These are phyloP conservation scores for Hemibagrus wyckioides DNA, from an alignment of 2,113 vertebrate genomes.

Conservation along the genomic window DNA sequence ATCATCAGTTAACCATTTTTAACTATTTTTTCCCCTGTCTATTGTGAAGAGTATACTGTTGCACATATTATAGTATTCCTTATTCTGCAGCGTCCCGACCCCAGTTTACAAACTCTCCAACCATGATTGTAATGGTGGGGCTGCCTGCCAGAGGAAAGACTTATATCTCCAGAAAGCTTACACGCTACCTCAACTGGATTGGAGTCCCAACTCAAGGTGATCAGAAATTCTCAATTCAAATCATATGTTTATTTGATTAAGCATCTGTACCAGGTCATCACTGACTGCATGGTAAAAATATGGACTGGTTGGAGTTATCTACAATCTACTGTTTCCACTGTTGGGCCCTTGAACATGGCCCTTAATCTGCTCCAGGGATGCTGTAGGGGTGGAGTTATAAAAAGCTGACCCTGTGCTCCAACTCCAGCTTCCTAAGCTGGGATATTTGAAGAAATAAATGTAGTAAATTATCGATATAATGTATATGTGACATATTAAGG, in stretches of 20 bases:
- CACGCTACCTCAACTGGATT: slow-evolving; percentile 92
- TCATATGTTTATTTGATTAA: not conserved
- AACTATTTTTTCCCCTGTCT: not conserved
- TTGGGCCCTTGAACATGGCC: too few species aligned
- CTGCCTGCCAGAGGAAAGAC: slow-evolving; percentile 89
- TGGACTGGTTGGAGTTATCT: not conserved
- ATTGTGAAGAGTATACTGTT: not conserved
- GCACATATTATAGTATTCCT: slow-evolving; percentile 24
- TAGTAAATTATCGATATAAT: too few species aligned
- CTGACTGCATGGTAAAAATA: not conserved
- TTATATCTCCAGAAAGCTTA: slow-evolving; percentile 89
- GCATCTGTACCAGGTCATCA: not conserved
- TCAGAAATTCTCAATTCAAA: slow-evolving; percentile 3
- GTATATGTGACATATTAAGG: too few species aligned
- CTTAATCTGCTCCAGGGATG: too few species aligned
- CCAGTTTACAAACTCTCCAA: slow-evolving; percentile 90
- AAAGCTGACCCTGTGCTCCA: too few species aligned
- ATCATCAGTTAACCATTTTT: not conserved
- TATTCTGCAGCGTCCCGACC: slow-evolving; percentile 79
- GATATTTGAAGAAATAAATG: too few species aligned
- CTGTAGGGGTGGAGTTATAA: too few species aligned
- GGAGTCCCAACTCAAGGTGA: slow-evolving; percentile 86
- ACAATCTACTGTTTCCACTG: too few species aligned
- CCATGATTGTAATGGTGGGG: slow-evolving; percentile 88
- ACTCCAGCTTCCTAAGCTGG: too few species aligned